These are phyloP conservation scores for Natrix natrix DNA, from an alignment of 2,797 vertebrate genomes.

Conservation along the genomic window DNA sequence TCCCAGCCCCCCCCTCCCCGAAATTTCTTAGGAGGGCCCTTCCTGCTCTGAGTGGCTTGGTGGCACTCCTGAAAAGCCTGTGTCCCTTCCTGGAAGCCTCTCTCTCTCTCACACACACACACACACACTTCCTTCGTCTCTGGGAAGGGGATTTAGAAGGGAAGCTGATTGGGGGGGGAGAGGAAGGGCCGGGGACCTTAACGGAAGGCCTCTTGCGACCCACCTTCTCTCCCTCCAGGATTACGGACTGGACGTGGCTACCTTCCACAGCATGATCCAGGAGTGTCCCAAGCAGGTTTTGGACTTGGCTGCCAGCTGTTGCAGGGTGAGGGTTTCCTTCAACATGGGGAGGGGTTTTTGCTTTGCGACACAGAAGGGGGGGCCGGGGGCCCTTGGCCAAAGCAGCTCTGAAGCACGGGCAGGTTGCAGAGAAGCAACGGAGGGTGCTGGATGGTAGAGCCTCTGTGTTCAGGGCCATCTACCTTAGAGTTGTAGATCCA, in stretches of 20 bases:
- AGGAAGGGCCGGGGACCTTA: no score
- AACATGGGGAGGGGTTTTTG: neutral
- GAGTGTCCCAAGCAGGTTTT: constrained; percentile 79
- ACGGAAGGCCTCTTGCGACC: neutral
- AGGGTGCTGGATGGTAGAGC: neutral
- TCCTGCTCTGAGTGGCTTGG: neutral
- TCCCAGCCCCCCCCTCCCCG: neutral
- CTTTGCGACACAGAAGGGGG: no score
- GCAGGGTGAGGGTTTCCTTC: constrained; percentile 67
- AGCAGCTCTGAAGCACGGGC: neutral
- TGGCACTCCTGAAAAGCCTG: neutral
- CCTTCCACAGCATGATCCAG: constrained; percentile 76
- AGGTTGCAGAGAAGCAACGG: no score
- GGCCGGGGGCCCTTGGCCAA: neutral
- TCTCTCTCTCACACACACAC: no score
- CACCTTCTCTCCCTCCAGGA: constrained; percentile 67
- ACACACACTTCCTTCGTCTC: neutral
- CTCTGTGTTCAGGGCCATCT: neutral
- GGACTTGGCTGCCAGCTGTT: constrained; percentile 81
- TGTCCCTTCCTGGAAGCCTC: neutral
- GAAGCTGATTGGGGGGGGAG: neutral
- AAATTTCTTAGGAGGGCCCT: neutral
- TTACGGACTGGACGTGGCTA: constrained; percentile 80
- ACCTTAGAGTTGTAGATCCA: neutral
- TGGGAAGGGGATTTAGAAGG: neutral